These are phyloP conservation scores for Pterostichus madidus DNA, from an alignment of 2,888 invertebrate genomes.

Conservation along the genomic window DNA sequence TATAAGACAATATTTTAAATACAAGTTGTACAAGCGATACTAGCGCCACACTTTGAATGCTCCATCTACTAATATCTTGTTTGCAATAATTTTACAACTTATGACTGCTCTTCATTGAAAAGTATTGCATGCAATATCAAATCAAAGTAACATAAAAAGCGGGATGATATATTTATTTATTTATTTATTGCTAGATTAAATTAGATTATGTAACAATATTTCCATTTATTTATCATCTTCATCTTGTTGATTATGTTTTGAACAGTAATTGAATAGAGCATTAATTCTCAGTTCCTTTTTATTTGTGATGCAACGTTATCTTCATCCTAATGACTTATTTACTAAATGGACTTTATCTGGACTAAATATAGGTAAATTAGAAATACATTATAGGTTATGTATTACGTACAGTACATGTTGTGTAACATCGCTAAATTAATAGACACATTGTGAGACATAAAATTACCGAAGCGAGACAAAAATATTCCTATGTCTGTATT, in stretches of 20 bases:
- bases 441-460: slow-evolving; percentile 45
- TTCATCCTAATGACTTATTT: slow-evolving; percentile 37
- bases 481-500: slow-evolving; percentile 28
- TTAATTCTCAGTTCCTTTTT: slow-evolving; percentile 2
- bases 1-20: no score
- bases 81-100: no score
- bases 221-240: neutral
- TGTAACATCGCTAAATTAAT: slow-evolving; percentile 25
- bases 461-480: slow-evolving; percentile 47
- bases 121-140: no score
- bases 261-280: slow-evolving; percentile 16
- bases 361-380: slow-evolving; percentile 34
- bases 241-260: slow-evolving; percentile 2
- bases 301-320: slow-evolving; percentile 29
- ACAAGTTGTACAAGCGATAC: no score
- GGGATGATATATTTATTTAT: no score
- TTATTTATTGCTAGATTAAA: no score
- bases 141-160: no score
- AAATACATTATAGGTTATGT: slow-evolving; percentile 22
- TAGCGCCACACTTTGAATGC: no score
- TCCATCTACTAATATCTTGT: no score
- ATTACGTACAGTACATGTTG: slow-evolving; percentile 23
- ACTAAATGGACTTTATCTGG: slow-evolving; percentile 29
- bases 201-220: no score
- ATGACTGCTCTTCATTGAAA: no score